These are phyloP conservation scores for Globia sparganii DNA, from an alignment of 2,888 invertebrate species.

Conservation along the genomic window DNA sequence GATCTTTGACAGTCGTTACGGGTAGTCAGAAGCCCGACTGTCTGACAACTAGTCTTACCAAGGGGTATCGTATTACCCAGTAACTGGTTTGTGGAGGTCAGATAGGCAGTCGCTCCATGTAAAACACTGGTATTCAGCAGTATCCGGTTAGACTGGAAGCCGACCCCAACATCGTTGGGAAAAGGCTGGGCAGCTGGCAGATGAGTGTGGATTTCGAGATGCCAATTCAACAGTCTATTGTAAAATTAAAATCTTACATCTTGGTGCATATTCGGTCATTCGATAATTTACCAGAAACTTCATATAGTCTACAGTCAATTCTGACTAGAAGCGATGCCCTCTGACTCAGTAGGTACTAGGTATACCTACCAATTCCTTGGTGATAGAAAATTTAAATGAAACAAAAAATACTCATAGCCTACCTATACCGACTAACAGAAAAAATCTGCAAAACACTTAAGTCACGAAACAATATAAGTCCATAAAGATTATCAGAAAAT, in stretches of 20 bases:
- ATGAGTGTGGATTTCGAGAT: no score
- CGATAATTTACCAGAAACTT: neutral
- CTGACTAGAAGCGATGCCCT: neutral
- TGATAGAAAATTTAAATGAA: neutral
- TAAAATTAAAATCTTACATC: neutral
- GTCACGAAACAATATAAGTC: constrained; percentile 49
- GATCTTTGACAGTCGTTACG: no score
- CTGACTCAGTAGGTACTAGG: no score
- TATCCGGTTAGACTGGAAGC: no score
- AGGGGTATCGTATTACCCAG: no score
- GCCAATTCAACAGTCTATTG: neutral
- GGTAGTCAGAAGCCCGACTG: no score
- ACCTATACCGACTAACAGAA: neutral
- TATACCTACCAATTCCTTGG: neutral
- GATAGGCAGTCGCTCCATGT: no score
- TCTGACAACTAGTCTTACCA: no score
- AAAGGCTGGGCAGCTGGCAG: no score
- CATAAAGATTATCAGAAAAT: constrained; percentile 57
- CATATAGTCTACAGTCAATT: neutral
- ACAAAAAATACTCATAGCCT: neutral
- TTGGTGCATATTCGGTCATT: neutral
- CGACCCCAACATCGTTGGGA: no score
- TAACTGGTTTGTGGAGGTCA: no score
- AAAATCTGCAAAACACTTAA: constrained; percentile 38
- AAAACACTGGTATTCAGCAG: no score